Percentiles rank a stretch among this genome's conserved stretches.
phyloP scores from a whole-genome alignment of 2,113 vertebrate species.

The Dendrocopos noguchii region DNA sequence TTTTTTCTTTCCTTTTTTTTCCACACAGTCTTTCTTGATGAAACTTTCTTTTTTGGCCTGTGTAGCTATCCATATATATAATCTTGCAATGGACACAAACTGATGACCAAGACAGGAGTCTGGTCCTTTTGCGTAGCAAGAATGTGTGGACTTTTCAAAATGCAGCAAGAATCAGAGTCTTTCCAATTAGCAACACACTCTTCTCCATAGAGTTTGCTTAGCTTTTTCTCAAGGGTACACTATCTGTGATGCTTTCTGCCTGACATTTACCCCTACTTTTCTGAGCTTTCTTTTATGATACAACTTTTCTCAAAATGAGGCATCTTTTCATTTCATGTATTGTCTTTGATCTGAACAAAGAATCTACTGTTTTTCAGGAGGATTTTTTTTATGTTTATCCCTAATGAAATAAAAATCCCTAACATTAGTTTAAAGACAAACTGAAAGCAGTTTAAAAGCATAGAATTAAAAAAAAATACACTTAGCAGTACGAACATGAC shows the following conservation, averaged over 20 bases:
- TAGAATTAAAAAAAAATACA: not conserved
- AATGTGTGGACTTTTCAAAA: not conserved
- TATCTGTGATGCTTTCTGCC: not conserved
- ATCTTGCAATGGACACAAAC: not conserved
- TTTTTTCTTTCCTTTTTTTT: not conserved
- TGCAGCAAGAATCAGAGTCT: not conserved
- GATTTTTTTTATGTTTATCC: not conserved
- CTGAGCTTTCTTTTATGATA: not conserved
- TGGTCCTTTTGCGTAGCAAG: not conserved
- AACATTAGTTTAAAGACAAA: not conserved
- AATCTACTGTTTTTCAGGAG: not conserved
- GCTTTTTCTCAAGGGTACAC: not conserved
- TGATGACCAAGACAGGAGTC: not conserved
- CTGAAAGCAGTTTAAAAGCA: not conserved
- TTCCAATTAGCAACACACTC: not conserved
- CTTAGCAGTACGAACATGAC: not conserved
- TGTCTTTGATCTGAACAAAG: not conserved
- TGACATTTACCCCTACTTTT: not conserved
- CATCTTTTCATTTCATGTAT: not conserved
- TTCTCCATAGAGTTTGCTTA: not conserved
- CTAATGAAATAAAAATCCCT: not conserved
- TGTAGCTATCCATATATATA: not conserved
- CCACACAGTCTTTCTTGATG: not conserved
- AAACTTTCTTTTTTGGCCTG: not conserved
- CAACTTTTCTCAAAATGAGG: not conserved